These are phyloP conservation scores for Tretioscincus oriximinensis DNA, from an alignment of 2,113 vertebrate genomes.

Conservation along the genomic window DNA sequence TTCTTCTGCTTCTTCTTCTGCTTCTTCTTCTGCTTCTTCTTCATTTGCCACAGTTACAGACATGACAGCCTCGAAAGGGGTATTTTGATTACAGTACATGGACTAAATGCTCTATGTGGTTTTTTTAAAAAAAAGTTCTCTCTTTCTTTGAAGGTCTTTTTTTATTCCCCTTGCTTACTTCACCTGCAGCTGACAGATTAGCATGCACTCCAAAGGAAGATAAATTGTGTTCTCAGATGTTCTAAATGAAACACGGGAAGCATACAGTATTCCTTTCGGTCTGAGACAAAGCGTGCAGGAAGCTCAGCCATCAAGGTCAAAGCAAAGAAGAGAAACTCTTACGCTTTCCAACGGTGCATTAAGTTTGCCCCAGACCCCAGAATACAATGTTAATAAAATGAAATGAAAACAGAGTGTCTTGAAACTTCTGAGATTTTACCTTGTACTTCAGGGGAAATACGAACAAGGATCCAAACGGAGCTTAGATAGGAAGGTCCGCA, in stretches of 20 bases:
- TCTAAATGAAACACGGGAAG: neutral
- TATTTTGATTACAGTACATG: neutral
- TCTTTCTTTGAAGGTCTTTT: neutral
- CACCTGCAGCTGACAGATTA: conserved; percentile 3
- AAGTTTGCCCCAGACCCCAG: too few relatives aligned
- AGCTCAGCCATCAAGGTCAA: neutral
- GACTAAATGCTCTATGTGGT: neutral
- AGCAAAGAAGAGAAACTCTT: neutral
- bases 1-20: too few relatives aligned
- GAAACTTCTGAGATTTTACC: too few relatives aligned
- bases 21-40: too few relatives aligned
- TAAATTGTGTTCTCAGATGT: conserved; percentile 7
- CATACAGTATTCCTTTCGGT: neutral
- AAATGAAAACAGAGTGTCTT: too few relatives aligned
- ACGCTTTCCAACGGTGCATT: neutral
- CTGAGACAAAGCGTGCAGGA: neutral
- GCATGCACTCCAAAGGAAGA: neutral
- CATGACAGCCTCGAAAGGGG: neutral
- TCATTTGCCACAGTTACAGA: too few relatives aligned
- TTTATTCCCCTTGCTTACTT: neutral
- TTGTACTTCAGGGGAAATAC: too few relatives aligned
- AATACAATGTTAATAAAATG: too few relatives aligned
- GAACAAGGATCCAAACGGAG: too few relatives aligned
- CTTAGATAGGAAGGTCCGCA: too few relatives aligned
- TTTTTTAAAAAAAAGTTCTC: too few relatives aligned